Base-by-base conservation (phyloP, 2,888 invertebrate genomes). In the Galerucella pusilla region DNA sequence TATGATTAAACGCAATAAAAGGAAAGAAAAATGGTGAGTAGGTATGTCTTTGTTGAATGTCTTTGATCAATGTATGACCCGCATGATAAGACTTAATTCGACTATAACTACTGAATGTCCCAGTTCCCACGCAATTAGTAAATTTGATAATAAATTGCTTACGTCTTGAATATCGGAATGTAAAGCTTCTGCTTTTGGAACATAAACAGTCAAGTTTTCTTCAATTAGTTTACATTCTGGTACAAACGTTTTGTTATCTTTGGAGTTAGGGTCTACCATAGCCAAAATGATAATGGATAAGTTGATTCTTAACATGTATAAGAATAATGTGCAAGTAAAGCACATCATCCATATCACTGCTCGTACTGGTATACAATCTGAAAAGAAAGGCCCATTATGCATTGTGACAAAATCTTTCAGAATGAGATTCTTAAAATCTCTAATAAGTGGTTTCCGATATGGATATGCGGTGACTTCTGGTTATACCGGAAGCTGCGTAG, bases 281-380 rank as follows among this genome's bases (percentile, higher is more conserved):
- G 93, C 93, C 64, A 93, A 91, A 59, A 93, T 89, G 80, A 92
- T 93, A 68, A 94, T 91, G 16, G 94, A 93, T 88, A 94, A 91
- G 85, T 94, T 94, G 1, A 94, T 92, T 68, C 94, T 90, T 78
- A 93, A 89, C 92, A 93, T 93, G 87, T 94, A 94, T 16, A 90
- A 90, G 79, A 93, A 90, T 88, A 94, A 92, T 80, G 93, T 93
- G 78, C 92, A 91, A 75, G 93, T 92, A 85, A 94, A 93, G 79
- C 94, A 86, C 94, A 94, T 94, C 60, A 93, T 78, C 63, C 90
- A 93, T 49, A 91, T 87, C 74, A 89, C 82, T 10, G 89, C 84
- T 66, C 92, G 87, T 74, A 88, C 88, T n/a, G 91, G 91, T 61
- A 91, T 84, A 7, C 77, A 63, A 63, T 49, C 83, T 82, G 54